Conservation (phyloP, 2,888 invertebrate genomes). For the Trichopoda pennipes region DNA sequence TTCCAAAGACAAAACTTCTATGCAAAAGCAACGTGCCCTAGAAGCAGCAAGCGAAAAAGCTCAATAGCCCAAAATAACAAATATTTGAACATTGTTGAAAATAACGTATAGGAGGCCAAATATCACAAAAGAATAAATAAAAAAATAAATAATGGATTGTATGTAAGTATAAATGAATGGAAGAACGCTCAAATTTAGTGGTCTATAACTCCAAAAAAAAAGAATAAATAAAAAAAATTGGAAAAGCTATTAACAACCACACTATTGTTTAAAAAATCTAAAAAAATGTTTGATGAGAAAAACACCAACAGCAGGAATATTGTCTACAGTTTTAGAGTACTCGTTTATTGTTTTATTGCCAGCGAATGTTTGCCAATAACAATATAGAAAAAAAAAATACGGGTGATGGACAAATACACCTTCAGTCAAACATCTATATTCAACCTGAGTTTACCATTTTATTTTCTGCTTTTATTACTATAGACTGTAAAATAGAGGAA, state of each 20-base stretch:
- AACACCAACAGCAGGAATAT: not conserved
- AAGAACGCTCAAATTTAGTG: conserved; percentile 10
- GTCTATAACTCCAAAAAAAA: not conserved
- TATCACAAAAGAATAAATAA: not conserved
- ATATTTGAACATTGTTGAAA: no score
- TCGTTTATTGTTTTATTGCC: conserved; percentile 17
- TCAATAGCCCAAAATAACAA: conserved; percentile 4
- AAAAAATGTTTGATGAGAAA: not conserved
- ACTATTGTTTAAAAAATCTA: conserved; percentile 13
- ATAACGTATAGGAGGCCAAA: no score
- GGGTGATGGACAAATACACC: conserved; percentile 4
- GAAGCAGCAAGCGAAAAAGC: conserved; percentile 23
- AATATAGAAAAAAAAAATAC: not conserved
- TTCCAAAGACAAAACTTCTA: conserved; percentile 1
- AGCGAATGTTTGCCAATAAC: not conserved
- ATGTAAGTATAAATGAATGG: not conserved
- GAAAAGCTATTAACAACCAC: conserved; percentile 37
- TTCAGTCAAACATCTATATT: conserved; percentile 19
- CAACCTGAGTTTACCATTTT: conserved; percentile 30
- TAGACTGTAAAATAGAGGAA: not conserved
- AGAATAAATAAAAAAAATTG: conserved; percentile 40
- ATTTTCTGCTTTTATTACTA: not conserved
- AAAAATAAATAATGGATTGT: conserved; percentile 9
- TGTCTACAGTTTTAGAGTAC: not conserved
- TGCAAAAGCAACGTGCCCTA: not conserved